Evolutionary conservation across 2,888 invertebrate genomes (phyloP).

Genomic region (Colletes collaris): DNA sequence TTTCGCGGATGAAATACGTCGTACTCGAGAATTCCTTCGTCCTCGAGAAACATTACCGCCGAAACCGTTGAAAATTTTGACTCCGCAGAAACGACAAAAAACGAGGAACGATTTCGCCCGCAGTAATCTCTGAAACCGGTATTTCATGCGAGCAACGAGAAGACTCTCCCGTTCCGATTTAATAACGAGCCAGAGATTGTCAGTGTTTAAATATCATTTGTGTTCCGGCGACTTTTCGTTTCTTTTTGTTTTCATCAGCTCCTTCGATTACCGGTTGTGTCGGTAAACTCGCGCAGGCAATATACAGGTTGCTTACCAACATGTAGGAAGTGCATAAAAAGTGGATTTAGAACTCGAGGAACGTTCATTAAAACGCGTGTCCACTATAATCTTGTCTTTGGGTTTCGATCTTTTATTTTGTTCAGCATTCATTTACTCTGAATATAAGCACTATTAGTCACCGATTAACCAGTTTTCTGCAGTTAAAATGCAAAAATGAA

Average conservation of each 20-base stretch:
- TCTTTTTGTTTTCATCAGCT: conserved; percentile 53
- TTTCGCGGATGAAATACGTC: no score
- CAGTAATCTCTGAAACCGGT: conserved; percentile 32
- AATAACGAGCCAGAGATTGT: conserved; percentile 47
- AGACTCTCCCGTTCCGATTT: conserved; percentile 36
- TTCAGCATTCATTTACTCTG: not conserved
- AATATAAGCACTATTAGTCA: no score
- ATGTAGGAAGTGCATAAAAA: conserved; percentile 36
- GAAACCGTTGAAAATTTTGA: conserved; percentile 13
- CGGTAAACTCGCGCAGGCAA: conserved; percentile 50
- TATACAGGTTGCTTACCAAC: conserved; percentile 67
- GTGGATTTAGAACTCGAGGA: not conserved
- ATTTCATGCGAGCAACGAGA: conserved; percentile 31
- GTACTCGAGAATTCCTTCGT: not conserved
- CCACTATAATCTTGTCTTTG: not conserved
- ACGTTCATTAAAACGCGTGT: not conserved
- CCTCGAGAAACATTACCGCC: conserved; percentile 2
- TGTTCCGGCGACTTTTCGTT: conserved; percentile 11
- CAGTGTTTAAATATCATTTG: conserved; percentile 64
- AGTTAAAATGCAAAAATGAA: no score
- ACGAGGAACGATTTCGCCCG: conserved; percentile 25
- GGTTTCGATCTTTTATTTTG: not conserved
- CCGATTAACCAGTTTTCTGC: no score
- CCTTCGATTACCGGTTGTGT: conserved; percentile 49
- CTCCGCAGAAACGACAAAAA: conserved; percentile 14